phyloP scores from a whole-genome alignment of 2,888 invertebrate genomes.

The Unio delphinus region DNA sequence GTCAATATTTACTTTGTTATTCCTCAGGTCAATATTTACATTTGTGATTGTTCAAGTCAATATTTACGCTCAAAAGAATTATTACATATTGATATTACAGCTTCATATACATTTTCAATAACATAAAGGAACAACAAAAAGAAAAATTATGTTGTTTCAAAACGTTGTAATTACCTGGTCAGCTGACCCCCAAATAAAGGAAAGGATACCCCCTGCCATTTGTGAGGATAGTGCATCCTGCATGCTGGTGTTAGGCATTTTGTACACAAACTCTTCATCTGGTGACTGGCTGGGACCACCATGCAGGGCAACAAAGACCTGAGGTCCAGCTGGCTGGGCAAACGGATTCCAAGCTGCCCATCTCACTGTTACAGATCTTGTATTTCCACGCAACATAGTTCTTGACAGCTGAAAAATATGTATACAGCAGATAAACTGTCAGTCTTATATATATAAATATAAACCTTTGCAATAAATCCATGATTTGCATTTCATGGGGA shows the following conservation, averaged over 20 bases:
- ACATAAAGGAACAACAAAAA: too few relatives aligned
- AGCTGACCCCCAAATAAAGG: conserved; percentile 51
- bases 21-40: too few relatives aligned
- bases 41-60: too few relatives aligned
- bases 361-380: conserved; percentile 63
- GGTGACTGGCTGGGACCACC: conserved; percentile 71
- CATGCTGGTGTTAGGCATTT: conserved; percentile 61
- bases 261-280: conserved; percentile 70
- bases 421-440: neutral
- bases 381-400: conserved; percentile 49
- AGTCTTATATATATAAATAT: too few relatives aligned
- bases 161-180: conserved; percentile 23
- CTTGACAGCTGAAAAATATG: conserved; percentile 31
- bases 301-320: conserved; percentile 63
- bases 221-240: conserved; percentile 49
- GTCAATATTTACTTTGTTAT: too few relatives aligned
- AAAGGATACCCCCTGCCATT: conserved; percentile 53
- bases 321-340: conserved; percentile 47
- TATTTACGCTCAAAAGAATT: too few relatives aligned
- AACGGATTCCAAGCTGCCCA: conserved; percentile 73
- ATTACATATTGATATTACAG: too few relatives aligned
- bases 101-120: too few relatives aligned
- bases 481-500: too few relatives aligned
- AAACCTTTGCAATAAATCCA: too few relatives aligned
- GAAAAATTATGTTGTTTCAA: neutral